Evolutionary conservation across 2,797 vertebrate genomes (phyloP), one percentile per base, ranked within the genome.

Genomic region (Etheostoma perlongum): DNA sequence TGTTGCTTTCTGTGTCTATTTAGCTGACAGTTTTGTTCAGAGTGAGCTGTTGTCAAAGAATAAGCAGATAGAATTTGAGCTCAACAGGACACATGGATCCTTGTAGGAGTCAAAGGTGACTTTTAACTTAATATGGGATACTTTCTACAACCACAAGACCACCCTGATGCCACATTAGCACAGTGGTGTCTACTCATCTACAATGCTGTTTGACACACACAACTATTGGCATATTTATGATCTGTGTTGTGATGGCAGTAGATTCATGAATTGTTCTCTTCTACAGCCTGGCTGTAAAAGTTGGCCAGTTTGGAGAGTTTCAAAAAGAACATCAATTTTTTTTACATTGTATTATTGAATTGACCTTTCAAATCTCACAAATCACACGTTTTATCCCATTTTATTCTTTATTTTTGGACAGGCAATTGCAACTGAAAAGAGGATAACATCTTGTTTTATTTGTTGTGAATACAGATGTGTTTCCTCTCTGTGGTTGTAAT

Each of bases 211-310:
- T 75, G 36, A 47, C 72, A 71, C 23, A 58, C 36, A 72, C 57
- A 72, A 33, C 63, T 16, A 23, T 49, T 78, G 83, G 59, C 67
- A 74, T 79, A 72, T 87, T 87, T 82, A 88, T 83, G 82, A 80
- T 82, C 51, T 64, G 67, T 67, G 65, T 86, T 64, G 72, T 54
- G 69, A 78, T 57, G 27, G 60, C 72, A 72, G 70, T 85, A 82
- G 83, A 88, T 76, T 36, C 48, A 65, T 21, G 71, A 76, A 80
- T 86, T 72, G 78, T 79, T 90, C 65, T 21, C 21, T 57, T 85
- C 66, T 63, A 52, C 59, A 60, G 78, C 53, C 57, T 64, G 57
- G 52, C 79, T 23, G 6, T 85, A 89, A 85, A 88, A 67, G 13
- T 73, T 62, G 60, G 59, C 51, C 63, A 51, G 25, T 53, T 55